Conservation (phyloP, 2,888 invertebrate species). For the Seladonia tumulorum region DNA sequence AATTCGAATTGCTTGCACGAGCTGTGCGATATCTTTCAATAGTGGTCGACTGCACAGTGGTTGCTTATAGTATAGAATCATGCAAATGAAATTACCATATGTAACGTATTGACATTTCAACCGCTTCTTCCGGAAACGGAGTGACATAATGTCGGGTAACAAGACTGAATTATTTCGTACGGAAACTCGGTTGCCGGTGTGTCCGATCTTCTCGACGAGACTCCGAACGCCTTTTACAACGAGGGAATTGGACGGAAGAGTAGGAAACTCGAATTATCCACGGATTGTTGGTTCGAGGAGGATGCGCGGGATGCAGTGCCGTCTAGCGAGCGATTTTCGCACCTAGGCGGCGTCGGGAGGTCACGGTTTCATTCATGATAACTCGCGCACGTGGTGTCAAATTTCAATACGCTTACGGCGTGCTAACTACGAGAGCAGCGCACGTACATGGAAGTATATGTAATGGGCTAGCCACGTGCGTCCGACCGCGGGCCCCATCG, state of each 20-base stretch:
- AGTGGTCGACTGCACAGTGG: too few species aligned
- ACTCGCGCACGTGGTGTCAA: conserved; percentile 66
- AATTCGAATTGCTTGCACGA: not conserved
- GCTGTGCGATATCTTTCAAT: not conserved
- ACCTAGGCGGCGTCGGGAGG: conserved; percentile 27
- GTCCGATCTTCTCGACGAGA: not conserved
- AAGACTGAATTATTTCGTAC: not conserved
- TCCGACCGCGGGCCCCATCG: too few species aligned
- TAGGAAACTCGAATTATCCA: conserved; percentile 2
- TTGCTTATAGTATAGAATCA: too few species aligned
- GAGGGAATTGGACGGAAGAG: not conserved
- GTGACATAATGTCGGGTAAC: not conserved
- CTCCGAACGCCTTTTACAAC: too few species aligned
- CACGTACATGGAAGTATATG: conserved; percentile 53
- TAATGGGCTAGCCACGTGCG: conserved; percentile 39
- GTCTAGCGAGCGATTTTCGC: not conserved
- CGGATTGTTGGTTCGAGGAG: not conserved
- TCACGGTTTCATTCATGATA: conserved; percentile 70
- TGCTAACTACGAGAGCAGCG: conserved; percentile 39
- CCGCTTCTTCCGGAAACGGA: not conserved
- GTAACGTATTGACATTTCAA: not conserved
- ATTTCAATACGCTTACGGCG: conserved; percentile 68
- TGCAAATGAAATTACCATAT: not conserved
- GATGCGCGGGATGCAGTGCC: not conserved
- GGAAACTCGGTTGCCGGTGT: not conserved